phyloP scores from a whole-genome alignment of 2,797 vertebrate species.

The Enteromius viviparus region DNA sequence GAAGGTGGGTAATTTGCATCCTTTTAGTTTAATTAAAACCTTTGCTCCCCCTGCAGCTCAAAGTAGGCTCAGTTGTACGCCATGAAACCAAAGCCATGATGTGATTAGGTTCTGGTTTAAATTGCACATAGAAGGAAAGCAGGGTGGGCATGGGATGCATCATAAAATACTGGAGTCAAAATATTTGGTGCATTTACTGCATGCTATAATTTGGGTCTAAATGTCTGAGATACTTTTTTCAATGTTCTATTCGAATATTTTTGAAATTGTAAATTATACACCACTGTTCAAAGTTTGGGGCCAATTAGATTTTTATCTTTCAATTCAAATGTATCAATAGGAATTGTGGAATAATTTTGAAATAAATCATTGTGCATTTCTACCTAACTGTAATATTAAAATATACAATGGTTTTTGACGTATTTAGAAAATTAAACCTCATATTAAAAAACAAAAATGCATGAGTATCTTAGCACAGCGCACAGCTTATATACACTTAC shows the following conservation, averaged over 20 bases:
- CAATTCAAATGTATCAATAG: background rate
- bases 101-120: slow-evolving; percentile 30
- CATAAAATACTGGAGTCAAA: background rate
- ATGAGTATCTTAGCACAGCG: background rate
- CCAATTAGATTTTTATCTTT: background rate
- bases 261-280: background rate
- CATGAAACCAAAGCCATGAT: slow-evolving; percentile 39
- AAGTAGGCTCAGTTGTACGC: background rate
- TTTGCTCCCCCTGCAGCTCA: slow-evolving; percentile 40
- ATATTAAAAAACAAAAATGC: background rate
- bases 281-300: background rate
- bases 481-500: no score
- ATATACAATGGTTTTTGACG: background rate
- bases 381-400: background rate
- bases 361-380: background rate
- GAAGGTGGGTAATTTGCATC: slow-evolving; percentile 65
- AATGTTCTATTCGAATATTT: background rate
- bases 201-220: slow-evolving; percentile 9
- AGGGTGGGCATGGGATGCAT: slow-evolving; percentile 19
- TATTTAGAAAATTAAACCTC: background rate
- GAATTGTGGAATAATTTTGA: background rate
- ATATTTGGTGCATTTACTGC: slow-evolving; percentile 7
- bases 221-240: background rate
- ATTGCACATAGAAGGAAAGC: background rate
- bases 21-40: slow-evolving; percentile 63